Conservation (phyloP, 2,113 vertebrate genomes). For the Tauraco erythrolophus region DNA sequence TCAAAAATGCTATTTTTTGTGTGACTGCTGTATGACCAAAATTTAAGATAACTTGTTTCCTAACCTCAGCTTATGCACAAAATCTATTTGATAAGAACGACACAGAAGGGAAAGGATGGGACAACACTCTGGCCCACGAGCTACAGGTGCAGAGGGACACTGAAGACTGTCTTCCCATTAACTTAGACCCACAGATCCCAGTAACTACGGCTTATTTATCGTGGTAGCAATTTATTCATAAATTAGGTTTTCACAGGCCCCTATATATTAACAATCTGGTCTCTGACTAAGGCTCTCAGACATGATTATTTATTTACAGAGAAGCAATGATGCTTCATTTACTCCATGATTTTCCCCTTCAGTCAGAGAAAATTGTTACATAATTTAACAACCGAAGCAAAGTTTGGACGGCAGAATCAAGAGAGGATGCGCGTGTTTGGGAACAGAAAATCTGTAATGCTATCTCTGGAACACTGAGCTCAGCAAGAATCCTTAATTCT, state of each 20-base stretch:
- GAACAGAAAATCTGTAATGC: neutral
- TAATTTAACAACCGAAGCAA: neutral
- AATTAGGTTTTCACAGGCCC: neutral
- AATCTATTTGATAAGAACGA: neutral
- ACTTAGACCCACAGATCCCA: neutral
- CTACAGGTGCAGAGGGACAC: neutral
- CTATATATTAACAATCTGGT: neutral
- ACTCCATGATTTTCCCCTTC: neutral
- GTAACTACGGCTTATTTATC: neutral
- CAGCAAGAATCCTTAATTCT: neutral
- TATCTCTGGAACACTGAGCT: neutral
- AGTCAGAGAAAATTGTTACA: neutral
- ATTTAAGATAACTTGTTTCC: neutral
- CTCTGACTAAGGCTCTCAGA: neutral
- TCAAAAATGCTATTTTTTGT: neutral
- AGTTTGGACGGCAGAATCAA: neutral
- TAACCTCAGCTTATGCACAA: neutral
- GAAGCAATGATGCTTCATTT: neutral
- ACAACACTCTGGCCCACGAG: neutral
- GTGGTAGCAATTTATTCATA: neutral
- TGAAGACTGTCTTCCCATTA: neutral
- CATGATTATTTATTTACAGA: neutral
- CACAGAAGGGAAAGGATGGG: neutral
- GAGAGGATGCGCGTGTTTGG: neutral
- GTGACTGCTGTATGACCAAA: neutral